phyloP scores from a whole-genome alignment of 1,140 invertebrate genomes.

The Mylabris phalerata region DNA sequence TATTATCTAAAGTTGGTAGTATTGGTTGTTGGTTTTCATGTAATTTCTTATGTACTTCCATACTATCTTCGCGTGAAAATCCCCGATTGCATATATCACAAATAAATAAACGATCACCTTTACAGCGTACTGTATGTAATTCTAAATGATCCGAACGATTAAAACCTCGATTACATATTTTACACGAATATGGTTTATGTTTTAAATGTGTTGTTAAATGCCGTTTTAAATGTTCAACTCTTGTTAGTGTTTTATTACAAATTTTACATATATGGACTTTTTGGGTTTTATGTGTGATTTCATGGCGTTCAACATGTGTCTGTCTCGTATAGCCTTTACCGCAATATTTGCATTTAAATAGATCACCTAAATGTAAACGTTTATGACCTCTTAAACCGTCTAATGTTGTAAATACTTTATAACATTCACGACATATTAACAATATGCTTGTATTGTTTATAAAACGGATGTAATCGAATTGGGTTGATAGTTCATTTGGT shows the following conservation, averaged over 20 bases:
- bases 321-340: constrained; percentile 35
- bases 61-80: constrained; percentile 36
- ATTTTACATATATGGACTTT: constrained; percentile 40
- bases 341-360: constrained; percentile 39
- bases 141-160: constrained; percentile 45
- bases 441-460: constrained; percentile 36
- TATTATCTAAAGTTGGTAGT: constrained; percentile 36
- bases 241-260: constrained; percentile 38
- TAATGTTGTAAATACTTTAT: constrained; percentile 37
- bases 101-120: constrained; percentile 40
- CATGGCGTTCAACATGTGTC: constrained; percentile 36
- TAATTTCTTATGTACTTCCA: constrained; percentile 35
- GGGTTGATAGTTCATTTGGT: not conserved
- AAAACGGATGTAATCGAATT: constrained; percentile 33
- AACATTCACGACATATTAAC: constrained; percentile 35
- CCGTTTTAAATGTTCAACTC: constrained; percentile 38
- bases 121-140: constrained; percentile 41
- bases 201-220: constrained; percentile 38
- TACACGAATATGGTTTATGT: constrained; percentile 47
- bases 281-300: constrained; percentile 32
- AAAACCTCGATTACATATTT: constrained; percentile 48
- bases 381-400: constrained; percentile 37
- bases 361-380: constrained; percentile 30
- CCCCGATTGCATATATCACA: constrained; percentile 47
- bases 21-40: constrained; percentile 32